phyloP scores from a whole-genome alignment of 2,113 vertebrate species.

The Albula goreensis region DNA sequence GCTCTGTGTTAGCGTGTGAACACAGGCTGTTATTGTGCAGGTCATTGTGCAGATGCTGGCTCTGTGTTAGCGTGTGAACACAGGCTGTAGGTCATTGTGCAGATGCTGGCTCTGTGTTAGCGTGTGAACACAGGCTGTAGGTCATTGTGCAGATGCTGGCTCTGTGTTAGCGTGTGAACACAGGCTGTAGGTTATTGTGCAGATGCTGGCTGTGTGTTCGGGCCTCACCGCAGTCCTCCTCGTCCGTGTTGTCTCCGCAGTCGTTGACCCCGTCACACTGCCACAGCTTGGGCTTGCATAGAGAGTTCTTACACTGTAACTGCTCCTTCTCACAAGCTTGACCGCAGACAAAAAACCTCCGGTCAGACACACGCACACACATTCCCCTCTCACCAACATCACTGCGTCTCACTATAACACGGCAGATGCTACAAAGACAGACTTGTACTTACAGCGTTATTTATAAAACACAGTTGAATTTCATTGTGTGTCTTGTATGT shows the following conservation, averaged over 20 bases:
- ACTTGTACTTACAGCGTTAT: no score
- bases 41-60: no score
- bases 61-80: no score
- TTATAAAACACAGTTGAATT: not conserved
- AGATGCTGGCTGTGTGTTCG: no score
- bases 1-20: no score
- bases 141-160: no score
- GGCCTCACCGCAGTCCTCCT: constrained; percentile 79
- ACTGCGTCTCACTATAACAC: not conserved
- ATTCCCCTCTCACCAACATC: no score
- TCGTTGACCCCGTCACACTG: constrained; percentile 81
- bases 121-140: no score
- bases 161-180: no score
- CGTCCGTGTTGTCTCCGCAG: constrained; percentile 84
- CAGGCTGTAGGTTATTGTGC: not conserved
- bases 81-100: no score
- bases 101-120: no score
- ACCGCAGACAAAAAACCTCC: constrained; percentile 13
- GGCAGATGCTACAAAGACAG: not conserved
- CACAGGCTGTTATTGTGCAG: no score
- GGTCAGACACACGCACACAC: not conserved
- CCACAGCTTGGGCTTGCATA: constrained; percentile 85
- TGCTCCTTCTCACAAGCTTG: constrained; percentile 69
- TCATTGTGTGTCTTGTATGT: not conserved
- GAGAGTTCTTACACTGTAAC: constrained; percentile 75